Evolutionary conservation across 2,888 invertebrate genomes (phyloP).

Genomic region (Cordilura impudica): DNA sequence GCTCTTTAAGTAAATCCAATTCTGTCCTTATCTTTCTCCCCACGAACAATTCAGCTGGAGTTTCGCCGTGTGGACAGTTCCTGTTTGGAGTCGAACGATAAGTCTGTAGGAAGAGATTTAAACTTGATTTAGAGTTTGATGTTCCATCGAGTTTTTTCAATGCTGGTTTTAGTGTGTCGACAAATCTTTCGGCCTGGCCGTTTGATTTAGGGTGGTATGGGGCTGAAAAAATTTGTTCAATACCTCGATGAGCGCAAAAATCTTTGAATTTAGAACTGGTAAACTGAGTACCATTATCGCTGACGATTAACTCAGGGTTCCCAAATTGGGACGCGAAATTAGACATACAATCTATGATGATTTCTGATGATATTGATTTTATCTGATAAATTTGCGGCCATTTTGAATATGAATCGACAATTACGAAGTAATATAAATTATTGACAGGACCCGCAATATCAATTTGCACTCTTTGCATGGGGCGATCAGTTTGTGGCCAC

Average conservation of each 20-base stretch:
- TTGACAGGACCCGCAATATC: slow-evolving; percentile 33
- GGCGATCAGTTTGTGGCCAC: slow-evolving; percentile 7
- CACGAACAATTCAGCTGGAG: slow-evolving; percentile 17
- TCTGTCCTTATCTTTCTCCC: slow-evolving; percentile 15
- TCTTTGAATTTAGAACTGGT: slow-evolving; percentile 2
- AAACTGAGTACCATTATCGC: slow-evolving; percentile 48
- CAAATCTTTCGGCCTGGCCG: no score
- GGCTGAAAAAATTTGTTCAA: slow-evolving; percentile 19
- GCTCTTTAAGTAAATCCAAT: not conserved
- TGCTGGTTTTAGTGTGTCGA: slow-evolving; percentile 9
- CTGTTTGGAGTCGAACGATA: slow-evolving; percentile 9
- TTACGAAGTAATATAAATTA: slow-evolving; percentile 30
- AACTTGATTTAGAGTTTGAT: not conserved
- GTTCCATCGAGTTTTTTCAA: not conserved
- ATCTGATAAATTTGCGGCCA: slow-evolving; percentile 47
- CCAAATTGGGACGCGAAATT: slow-evolving; percentile 39
- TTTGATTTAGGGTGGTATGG: no score
- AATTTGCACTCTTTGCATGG: slow-evolving; percentile 28
- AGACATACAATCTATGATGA: slow-evolving; percentile 3
- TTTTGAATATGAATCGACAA: slow-evolving; percentile 33
- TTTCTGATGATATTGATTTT: slow-evolving; percentile 16
- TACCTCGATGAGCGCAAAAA: slow-evolving; percentile 19
- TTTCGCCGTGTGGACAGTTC: not conserved
- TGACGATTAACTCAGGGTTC: slow-evolving; percentile 39
- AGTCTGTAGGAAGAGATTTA: not conserved